Conservation (phyloP, 1,140 invertebrate species). For the Hermetia illucens region DNA sequence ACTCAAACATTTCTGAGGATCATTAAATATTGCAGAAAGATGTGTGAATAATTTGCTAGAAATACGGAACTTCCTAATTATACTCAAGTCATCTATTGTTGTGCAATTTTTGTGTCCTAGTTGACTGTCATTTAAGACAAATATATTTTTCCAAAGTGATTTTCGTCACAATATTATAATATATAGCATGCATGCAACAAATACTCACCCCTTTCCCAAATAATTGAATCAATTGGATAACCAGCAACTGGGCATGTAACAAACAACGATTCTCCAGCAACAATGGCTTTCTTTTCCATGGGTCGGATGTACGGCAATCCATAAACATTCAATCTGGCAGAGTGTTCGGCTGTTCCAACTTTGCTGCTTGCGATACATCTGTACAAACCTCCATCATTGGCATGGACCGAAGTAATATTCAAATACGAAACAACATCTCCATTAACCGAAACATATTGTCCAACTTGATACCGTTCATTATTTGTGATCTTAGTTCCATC, state of each 20-base stretch:
- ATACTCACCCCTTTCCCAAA: constrained; percentile 68
- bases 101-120: no score
- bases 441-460: constrained; percentile 73
- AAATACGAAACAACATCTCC: constrained; percentile 89
- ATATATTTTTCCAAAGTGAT: no score
- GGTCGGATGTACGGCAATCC: constrained; percentile 77
- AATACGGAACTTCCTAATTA: no score
- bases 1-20: no score
- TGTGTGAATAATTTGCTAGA: no score
- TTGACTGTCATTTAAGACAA: no score
- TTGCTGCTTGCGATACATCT: constrained; percentile 84
- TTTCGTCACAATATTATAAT: no score
- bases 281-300: constrained; percentile 90
- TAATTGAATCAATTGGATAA: constrained; percentile 83
- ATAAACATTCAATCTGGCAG: constrained; percentile 80
- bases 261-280: constrained; percentile 76
- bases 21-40: no score
- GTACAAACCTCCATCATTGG: constrained; percentile 87
- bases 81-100: no score
- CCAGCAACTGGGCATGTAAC: constrained; percentile 89
- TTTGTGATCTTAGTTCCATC: constrained; percentile 75
- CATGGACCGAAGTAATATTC: constrained; percentile 82
- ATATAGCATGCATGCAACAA: neutral
- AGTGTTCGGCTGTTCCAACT: constrained; percentile 75
- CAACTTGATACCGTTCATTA: constrained; percentile 60